A percentile compares a stretch with the other conserved stretches of the same genome.
phyloP scores from a whole-genome alignment of 2,113 vertebrate genomes.

The Anhinga anhinga region DNA sequence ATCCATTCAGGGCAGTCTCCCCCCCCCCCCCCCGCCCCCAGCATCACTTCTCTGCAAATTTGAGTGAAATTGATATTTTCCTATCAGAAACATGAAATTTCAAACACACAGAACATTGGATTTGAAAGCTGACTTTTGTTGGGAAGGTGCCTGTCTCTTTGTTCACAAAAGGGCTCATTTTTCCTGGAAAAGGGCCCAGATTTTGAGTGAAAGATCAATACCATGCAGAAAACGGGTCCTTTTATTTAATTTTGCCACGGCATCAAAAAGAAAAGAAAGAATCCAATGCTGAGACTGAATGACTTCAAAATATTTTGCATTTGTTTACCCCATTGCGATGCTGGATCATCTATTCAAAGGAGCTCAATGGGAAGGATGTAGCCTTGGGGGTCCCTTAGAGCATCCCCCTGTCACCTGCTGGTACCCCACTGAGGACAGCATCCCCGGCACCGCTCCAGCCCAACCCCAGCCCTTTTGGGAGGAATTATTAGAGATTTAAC shows the following conservation, averaged over 20 bases:
- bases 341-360: not conserved
- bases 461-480: not conserved
- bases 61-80: constrained; percentile 59
- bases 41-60: not conserved
- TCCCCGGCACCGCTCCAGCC: not conserved
- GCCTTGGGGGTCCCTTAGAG: not conserved
- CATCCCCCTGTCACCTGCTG: not conserved
- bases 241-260: constrained; percentile 50
- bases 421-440: not conserved
- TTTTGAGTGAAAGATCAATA: constrained; percentile 68
- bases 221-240: not conserved
- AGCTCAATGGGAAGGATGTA: not conserved
- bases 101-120: constrained; percentile 5
- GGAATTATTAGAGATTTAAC: not conserved
- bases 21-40: too few species aligned
- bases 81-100: constrained; percentile 46
- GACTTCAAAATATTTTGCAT: constrained; percentile 61
- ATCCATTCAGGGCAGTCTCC: not conserved
- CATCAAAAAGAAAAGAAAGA: constrained; percentile 18
- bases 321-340: not conserved
- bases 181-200: constrained; percentile 64
- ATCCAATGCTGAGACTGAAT: not conserved
- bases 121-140: constrained; percentile 65
- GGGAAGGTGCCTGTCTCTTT: constrained; percentile 57
- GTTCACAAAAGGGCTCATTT: constrained; percentile 65